Evolutionary conservation across 2,113 vertebrate genomes (phyloP).

Genomic region (Solea solea): DNA sequence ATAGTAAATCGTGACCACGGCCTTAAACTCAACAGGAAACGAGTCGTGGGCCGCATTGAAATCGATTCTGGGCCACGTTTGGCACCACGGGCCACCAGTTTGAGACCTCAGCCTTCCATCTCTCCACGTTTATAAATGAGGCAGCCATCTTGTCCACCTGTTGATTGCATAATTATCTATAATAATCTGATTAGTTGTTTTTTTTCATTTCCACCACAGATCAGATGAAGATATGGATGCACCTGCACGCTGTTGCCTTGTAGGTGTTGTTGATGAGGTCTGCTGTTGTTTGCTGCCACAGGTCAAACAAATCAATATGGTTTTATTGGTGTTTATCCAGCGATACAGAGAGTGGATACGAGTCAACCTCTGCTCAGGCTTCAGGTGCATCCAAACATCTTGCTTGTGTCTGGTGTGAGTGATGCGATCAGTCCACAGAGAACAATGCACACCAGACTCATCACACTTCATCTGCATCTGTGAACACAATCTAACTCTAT

Average conservation of each 20-base stretch:
- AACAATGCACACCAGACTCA: background rate
- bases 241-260: background rate
- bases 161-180: no score
- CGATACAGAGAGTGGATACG: constrained; percentile 15
- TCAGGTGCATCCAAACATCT: constrained; percentile 1
- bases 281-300: constrained; percentile 27
- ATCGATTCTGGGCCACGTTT: no score
- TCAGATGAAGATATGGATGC: background rate
- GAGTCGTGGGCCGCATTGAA: no score
- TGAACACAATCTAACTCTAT: no score
- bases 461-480: no score
- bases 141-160: no score
- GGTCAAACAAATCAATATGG: constrained; percentile 33
- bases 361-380: constrained; percentile 17
- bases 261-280: constrained; percentile 4
- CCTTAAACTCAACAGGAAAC: no score
- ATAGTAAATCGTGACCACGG: no score
- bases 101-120: background rate
- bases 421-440: background rate
- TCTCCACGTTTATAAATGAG: background rate
- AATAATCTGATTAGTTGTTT: no score
- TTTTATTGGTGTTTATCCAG: constrained; percentile 31
- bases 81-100: no score
- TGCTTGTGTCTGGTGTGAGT: constrained; percentile 2
- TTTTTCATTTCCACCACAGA: background rate